phyloP scores from a whole-genome alignment of 2,113 vertebrate genomes.

The Orcinus orca region DNA sequence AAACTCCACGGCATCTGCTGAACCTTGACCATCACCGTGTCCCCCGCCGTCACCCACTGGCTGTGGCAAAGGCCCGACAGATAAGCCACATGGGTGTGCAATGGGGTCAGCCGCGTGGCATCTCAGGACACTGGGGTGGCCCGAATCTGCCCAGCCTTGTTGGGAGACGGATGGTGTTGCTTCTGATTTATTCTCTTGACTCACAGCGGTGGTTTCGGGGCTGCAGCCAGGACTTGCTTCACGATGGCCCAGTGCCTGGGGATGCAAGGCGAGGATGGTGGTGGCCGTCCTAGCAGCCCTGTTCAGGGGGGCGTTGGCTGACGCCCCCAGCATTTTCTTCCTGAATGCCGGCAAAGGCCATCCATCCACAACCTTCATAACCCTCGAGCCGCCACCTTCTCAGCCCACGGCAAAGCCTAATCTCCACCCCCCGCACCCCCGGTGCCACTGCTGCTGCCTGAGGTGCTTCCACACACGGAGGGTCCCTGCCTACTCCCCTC shows the following conservation, averaged over 20 bases:
- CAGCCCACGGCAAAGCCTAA: no score
- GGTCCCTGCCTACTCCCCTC: no score
- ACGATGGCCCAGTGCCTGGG: accelerated
- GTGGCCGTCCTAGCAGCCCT: accelerated
- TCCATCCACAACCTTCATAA: accelerated
- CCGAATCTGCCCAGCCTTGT: no score
- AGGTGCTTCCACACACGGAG: no score
- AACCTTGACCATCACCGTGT: no score
- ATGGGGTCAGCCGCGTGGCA: accelerated
- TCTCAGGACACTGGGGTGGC: not conserved
- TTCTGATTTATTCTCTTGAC: no score
- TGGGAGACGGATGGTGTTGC: accelerated
- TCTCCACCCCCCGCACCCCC: not conserved
- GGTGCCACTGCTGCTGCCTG: no score
- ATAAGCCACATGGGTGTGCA: accelerated
- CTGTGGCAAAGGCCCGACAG: not conserved
- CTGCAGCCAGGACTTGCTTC: not conserved
- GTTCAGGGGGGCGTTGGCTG: not conserved
- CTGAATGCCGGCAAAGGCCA: not conserved
- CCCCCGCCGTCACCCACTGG: not conserved
- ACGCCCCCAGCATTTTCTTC: not conserved
- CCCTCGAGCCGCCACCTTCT: not conserved
- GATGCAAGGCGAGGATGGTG: no score
- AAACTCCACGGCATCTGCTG: not conserved
- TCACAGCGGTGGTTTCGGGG: not conserved